phyloP scores from a whole-genome alignment of 2,888 invertebrate genomes.

The Diachrysia chrysitis region DNA sequence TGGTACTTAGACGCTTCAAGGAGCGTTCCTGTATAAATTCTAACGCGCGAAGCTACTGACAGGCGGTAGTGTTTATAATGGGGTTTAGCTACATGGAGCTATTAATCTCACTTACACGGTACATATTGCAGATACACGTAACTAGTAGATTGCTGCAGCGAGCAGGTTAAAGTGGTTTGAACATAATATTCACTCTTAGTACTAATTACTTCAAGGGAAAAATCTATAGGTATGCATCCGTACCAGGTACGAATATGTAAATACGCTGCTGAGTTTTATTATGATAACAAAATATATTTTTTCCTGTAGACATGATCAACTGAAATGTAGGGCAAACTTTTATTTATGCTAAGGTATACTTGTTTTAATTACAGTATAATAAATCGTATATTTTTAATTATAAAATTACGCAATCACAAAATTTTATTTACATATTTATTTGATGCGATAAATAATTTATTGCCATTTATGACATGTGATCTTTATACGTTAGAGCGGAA shows the following conservation, averaged over 20 bases:
- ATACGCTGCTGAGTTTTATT: slow-evolving; percentile 6
- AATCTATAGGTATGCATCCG: slow-evolving; percentile 29
- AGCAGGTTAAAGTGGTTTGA: slow-evolving; percentile 27
- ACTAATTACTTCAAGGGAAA: slow-evolving; percentile 38
- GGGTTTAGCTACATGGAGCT: slow-evolving; percentile 7
- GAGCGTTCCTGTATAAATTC: slow-evolving; percentile 9
- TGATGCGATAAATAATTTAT: slow-evolving; percentile 43
- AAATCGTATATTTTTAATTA: not conserved
- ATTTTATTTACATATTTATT: slow-evolving; percentile 22
- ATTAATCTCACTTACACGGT: slow-evolving; percentile 32
- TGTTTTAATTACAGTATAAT: not conserved
- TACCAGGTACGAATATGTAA: slow-evolving; percentile 38
- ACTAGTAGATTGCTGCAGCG: slow-evolving; percentile 17
- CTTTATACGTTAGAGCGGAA: slow-evolving; percentile 38
- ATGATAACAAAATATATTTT: not conserved
- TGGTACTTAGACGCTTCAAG: not conserved
- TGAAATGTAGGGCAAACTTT: not conserved
- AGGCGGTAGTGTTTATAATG: slow-evolving; percentile 8
- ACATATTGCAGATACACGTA: slow-evolving; percentile 22
- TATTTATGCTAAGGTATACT: not conserved
- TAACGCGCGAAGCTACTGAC: not conserved
- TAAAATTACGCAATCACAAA: slow-evolving; percentile 25
- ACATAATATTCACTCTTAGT: slow-evolving; percentile 17
- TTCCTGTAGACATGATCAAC: not conserved
- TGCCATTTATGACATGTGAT: slow-evolving; percentile 20